Evolutionary conservation across 2,797 vertebrate species (phyloP).

Genomic region (Galago senegalensis): DNA sequence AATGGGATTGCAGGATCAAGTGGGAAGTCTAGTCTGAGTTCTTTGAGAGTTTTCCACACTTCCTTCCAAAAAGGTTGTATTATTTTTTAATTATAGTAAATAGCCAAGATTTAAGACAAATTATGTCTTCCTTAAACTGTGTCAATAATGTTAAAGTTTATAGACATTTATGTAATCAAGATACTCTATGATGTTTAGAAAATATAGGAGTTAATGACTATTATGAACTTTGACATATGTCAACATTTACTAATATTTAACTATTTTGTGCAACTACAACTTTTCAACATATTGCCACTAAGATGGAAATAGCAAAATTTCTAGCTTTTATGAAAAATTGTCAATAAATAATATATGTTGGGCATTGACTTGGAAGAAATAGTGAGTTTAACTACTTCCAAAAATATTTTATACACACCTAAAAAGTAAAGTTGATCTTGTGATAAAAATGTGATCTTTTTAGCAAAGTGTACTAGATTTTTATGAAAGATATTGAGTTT

Average conservation of each 20-base stretch:
- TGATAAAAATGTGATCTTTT: slow-evolving; percentile 16
- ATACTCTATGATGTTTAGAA: slow-evolving; percentile 11
- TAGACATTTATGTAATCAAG: neutral
- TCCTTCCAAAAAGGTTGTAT: too few relatives aligned
- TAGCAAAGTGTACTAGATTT: slow-evolving; percentile 10
- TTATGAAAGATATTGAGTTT: neutral
- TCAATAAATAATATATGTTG: neutral
- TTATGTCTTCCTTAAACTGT: neutral
- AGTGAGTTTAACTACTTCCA: slow-evolving; percentile 16
- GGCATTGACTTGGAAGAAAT: slow-evolving; percentile 2
- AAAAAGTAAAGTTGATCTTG: neutral
- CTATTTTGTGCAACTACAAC: neutral
- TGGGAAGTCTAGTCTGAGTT: too few relatives aligned
- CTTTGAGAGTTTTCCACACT: too few relatives aligned
- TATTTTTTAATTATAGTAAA: slow-evolving; percentile 61
- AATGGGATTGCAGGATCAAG: too few relatives aligned
- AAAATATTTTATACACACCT: neutral
- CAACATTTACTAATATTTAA: slow-evolving; percentile 49
- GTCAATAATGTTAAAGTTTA: slow-evolving; percentile 19
- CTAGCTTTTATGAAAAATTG: slow-evolving; percentile 6
- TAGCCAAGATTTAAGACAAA: slow-evolving; percentile 50
- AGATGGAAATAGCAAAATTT: neutral
- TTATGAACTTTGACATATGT: neutral
- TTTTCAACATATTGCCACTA: neutral
- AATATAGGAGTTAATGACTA: neutral